These are phyloP conservation scores for Dryobotodes eremita DNA, from an alignment of 2,888 invertebrate species.

Conservation along the genomic window DNA sequence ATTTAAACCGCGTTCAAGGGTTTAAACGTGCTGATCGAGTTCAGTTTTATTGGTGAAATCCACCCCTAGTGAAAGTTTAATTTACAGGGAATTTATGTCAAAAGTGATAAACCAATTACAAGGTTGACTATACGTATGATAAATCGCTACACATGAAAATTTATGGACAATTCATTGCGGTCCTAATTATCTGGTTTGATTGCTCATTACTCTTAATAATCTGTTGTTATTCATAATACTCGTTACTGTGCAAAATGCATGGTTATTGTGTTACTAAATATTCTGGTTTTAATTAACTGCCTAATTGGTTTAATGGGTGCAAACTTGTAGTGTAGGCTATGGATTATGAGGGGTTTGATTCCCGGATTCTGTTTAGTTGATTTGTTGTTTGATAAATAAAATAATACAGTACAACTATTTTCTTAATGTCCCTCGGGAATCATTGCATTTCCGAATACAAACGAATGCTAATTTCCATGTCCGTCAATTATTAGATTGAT, in stretches of 20 bases:
- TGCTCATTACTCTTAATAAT: conserved; percentile 42
- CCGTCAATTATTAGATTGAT: too few species aligned
- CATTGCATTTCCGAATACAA: too few species aligned
- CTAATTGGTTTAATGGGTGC: conserved; percentile 1
- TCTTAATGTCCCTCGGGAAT: too few species aligned
- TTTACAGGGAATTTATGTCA: background rate
- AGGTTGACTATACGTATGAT: background rate
- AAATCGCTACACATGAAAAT: conserved; percentile 35
- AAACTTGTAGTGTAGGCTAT: background rate
- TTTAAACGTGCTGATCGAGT: too few species aligned
- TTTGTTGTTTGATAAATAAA: background rate
- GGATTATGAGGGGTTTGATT: background rate
- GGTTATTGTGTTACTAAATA: conserved; percentile 1
- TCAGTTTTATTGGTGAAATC: too few species aligned
- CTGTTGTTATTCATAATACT: conserved; percentile 18
- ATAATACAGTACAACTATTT: too few species aligned
- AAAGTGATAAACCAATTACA: background rate
- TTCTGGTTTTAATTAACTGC: conserved; percentile 23
- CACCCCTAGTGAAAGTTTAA: background rate
- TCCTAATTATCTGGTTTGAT: conserved; percentile 56
- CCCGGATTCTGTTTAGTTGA: background rate
- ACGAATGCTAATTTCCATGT: too few species aligned
- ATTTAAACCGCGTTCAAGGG: too few species aligned
- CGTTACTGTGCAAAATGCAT: background rate
- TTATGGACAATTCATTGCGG: conserved; percentile 28